phyloP scores from a whole-genome alignment of 2,113 vertebrate genomes.

The Scatophagus argus region DNA sequence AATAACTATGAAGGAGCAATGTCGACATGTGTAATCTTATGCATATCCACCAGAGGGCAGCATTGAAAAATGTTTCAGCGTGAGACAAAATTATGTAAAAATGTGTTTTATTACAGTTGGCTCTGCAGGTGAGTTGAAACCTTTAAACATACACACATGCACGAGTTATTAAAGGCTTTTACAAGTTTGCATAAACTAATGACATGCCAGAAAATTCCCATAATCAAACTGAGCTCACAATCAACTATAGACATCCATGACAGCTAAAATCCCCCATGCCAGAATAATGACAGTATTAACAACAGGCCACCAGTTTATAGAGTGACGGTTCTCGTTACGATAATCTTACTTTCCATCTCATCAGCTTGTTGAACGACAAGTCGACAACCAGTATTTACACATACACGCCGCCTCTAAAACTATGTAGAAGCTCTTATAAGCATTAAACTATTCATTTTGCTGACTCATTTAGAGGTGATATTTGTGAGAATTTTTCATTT shows the following conservation, averaged over 20 bases:
- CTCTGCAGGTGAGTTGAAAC: neutral
- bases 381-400: neutral
- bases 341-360: conserved; percentile 2
- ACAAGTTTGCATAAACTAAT: neutral
- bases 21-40: neutral
- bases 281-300: neutral
- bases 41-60: conserved; percentile 39
- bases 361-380: neutral
- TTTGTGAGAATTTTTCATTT: neutral
- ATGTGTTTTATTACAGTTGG: neutral
- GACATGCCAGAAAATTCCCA: neutral
- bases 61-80: neutral
- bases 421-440: neutral
- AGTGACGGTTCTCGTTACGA: neutral
- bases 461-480: neutral
- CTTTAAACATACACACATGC: neutral
- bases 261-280: conserved; percentile 10
- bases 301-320: neutral
- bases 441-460: neutral
- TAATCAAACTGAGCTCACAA: neutral
- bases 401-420: neutral
- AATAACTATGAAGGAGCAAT: neutral
- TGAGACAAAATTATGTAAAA: neutral
- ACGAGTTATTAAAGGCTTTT: neutral
- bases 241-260: neutral